Percentiles rank a stretch among this genome's conserved stretches.
phyloP scores from a whole-genome alignment of 2,797 vertebrate genomes.

The Sebastes elongatus region DNA sequence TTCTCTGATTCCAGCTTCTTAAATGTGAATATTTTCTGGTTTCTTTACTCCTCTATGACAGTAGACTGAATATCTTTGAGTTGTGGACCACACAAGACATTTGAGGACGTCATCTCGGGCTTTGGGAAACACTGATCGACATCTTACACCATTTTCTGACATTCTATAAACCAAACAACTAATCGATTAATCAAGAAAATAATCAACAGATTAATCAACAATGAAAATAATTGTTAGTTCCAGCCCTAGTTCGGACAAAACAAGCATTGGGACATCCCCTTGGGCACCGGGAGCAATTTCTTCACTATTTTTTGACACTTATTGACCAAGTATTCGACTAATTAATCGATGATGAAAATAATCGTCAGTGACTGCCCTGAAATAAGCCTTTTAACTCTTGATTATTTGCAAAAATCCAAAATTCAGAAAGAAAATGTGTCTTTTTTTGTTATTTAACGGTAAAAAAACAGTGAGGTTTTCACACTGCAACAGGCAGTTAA shows the following conservation, averaged over 20 bases:
- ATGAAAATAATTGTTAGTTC: too few species aligned
- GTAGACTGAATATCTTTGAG: too few species aligned
- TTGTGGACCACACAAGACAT: too few species aligned
- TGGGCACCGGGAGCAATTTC: not conserved
- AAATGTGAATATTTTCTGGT: too few species aligned
- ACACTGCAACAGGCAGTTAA: not conserved
- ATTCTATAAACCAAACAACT: too few species aligned
- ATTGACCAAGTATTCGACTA: not conserved
- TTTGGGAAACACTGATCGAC: too few species aligned
- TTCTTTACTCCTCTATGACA: too few species aligned
- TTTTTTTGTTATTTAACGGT: not conserved
- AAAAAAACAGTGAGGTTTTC: not conserved
- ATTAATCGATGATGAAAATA: not conserved
- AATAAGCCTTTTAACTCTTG: not conserved
- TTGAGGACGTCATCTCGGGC: too few species aligned
- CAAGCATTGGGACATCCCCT: not conserved
- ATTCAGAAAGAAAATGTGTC: not conserved
- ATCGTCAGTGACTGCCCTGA: not conserved
- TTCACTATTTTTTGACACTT: not conserved
- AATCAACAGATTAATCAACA: too few species aligned
- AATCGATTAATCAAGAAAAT: too few species aligned
- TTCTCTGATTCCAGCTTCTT: too few species aligned
- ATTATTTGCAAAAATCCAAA: not conserved
- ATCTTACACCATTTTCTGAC: rapidly evolving
- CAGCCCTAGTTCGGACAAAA: not conserved